Evolutionary conservation across 2,113 vertebrate species (phyloP), one percentile per base, ranked within the genome.

Genomic region (Nesoenas mayeri): DNA sequence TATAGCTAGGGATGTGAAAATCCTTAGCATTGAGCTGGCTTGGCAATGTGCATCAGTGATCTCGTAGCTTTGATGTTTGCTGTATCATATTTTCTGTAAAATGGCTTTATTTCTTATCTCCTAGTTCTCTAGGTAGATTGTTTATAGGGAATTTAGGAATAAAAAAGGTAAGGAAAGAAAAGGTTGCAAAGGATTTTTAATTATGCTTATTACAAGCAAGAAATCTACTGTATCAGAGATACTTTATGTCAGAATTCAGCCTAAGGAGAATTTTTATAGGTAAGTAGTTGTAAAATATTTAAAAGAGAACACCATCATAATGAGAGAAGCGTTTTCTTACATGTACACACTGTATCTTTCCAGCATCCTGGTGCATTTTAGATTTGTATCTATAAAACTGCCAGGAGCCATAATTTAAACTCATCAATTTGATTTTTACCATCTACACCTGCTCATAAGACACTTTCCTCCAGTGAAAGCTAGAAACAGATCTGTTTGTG

Each of bases 331-430:
- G 16, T 90, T 97, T 97, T 92, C 51, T 83, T 79, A 79, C n/a
- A n/a, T 51, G 40, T 66, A 71, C 53, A 6, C 91, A 42, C 24
- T 50, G 18, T 67, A 65, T 85, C 48, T 95, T 92, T 93, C 73
- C 78, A 95, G 69, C 54, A 94, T 90, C 89, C 71, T 84, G n/a
- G 53, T 56, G 32, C 72, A 50, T 89, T 91, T 91, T 64, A 95
- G 66, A 53, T 92, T 85, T 96, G 86, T 95, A 61, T 94, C 80
- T 88, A 34, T 91, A 85, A 96, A 95, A 90, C 80, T 94, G 90
- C 86, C 67, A 93, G 14, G 40, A 95, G 66, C 48, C 72, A 91
- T 95, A 72, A 80, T 93, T 92, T 93, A 94, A 93, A 94, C 74
- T 91, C 91, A 85, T 94, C 74, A 65, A 6, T 64, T 48, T 96